Evolutionary conservation across 2,888 invertebrate genomes (phyloP), one percentile per base, ranked within the genome.

Genomic region (Reticulitermes lucifugus): DNA sequence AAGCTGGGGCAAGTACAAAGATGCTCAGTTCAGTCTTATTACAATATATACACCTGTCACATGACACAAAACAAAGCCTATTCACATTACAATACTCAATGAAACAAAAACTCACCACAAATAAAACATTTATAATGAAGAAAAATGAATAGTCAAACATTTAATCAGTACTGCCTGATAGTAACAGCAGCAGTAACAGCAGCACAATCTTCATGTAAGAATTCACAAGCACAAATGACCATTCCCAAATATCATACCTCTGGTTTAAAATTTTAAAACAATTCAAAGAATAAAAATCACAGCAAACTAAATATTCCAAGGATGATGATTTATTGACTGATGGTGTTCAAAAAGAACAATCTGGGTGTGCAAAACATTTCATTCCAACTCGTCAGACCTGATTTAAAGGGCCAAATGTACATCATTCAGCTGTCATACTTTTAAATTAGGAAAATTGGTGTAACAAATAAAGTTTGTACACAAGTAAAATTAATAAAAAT

Each of bases 21-120:
- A 41, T 73, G 73, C 41, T 41, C 73, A 73, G 73, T 41, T 41
- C 73, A 73, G 73, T 41, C 73, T 73, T 73, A 21, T 73, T 73
- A 73, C 73, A 73, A 73, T 41, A 73, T 41, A 6, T 73, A 73
- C 35, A 73, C 73, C 73, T 6, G 21, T 41, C 41, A 41, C 7
- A 73, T 12, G 4, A 73, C 35, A 73, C 73, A 73, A 41, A 73
- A 73, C 73, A 73, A 73, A 41, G 21, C n/a, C 65, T 12, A 65
- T 0, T 65, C 25, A n/a, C n/a, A 65, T 5, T 25, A 65, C n/a
- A 65, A 6, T 10, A 25, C 65, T 65, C 35, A 41, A 41, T 73
- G 9, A 29, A 41, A 73, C 12, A 41, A n/a, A 70, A 70, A 10
- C 2, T 73, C 41, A 73, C 29, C 29, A 73, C 41, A 6, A 73